Conservation (phyloP, 2,888 invertebrate species). For the Netelia inedita region DNA sequence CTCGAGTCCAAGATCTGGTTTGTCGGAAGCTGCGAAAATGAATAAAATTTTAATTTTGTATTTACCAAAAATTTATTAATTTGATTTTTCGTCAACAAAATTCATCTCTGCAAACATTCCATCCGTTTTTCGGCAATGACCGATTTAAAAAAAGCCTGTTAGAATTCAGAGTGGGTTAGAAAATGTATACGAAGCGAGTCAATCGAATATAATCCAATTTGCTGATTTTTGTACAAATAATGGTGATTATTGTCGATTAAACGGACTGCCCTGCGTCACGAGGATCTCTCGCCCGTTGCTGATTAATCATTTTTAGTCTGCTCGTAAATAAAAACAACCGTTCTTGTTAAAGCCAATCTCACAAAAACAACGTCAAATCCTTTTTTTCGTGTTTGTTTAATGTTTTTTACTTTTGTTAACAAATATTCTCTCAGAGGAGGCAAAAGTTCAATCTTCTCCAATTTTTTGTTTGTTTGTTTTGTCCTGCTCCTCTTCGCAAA, state of each 20-base stretch:
- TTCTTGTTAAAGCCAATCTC: constrained; percentile 54
- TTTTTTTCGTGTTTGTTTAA: constrained; percentile 12
- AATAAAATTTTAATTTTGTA: constrained; percentile 21
- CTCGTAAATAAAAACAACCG: constrained; percentile 41
- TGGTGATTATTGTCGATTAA: constrained; percentile 20
- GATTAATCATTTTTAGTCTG: constrained; percentile 67
- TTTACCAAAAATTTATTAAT: not conserved
- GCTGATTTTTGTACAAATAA: constrained; percentile 15
- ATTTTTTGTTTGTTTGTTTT: constrained; percentile 23
- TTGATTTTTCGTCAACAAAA: not conserved
- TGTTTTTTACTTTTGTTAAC: constrained; percentile 37
- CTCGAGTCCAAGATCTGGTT: constrained; percentile 93
- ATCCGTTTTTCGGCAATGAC: constrained; percentile 40
- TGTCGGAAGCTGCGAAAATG: constrained; percentile 90
- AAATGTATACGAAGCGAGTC: constrained; percentile 53
- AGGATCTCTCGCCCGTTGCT: constrained; percentile 53
- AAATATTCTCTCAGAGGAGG: constrained; percentile 4
- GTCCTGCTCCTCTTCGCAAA: constrained; percentile 28
- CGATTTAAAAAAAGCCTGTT: constrained; percentile 44
- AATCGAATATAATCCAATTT: constrained; percentile 27
- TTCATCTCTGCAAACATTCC: constrained; percentile 16
- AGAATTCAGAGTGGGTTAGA: constrained; percentile 56
- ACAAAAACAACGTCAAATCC: constrained; percentile 50
- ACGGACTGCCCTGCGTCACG: constrained; percentile 61
- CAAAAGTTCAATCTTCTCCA: not conserved